A percentile compares a stretch with the other conserved stretches of the same genome.
Evolutionary conservation across 1,140 invertebrate species (phyloP).

Genomic region (Drosophila miranda): DNA sequence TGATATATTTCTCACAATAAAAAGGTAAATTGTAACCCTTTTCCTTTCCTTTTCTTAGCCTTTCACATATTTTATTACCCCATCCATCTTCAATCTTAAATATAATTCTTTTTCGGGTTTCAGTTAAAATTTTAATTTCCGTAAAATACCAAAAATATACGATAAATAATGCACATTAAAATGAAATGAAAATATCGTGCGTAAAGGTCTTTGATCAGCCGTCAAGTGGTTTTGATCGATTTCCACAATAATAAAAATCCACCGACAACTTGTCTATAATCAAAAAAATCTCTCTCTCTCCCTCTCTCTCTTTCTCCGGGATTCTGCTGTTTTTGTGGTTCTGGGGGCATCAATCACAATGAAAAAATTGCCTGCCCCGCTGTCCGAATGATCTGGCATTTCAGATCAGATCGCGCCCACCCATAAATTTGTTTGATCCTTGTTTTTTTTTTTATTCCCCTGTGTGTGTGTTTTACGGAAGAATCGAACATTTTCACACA

Average conservation of each 20-base stretch:
- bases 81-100: not conserved
- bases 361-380: slow-evolving; percentile 35
- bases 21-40: no score
- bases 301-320: not conserved
- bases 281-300: slow-evolving; percentile 47
- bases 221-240: slow-evolving; percentile 77
- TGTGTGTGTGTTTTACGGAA: slow-evolving; percentile 55
- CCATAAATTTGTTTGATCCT: slow-evolving; percentile 80
- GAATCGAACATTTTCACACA: slow-evolving; percentile 74
- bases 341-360: slow-evolving; percentile 62
- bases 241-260: slow-evolving; percentile 71
- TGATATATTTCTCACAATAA: no score
- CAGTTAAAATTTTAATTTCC: slow-evolving; percentile 6
- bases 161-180: slow-evolving; percentile 56
- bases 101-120: not conserved
- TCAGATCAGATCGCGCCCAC: slow-evolving; percentile 48
- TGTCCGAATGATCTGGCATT: slow-evolving; percentile 18
- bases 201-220: slow-evolving; percentile 64
- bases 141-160: slow-evolving; percentile 31
- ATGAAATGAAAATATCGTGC: slow-evolving; percentile 14
- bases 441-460: slow-evolving; percentile 33
- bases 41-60: no score
- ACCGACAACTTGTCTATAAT: slow-evolving; percentile 75
- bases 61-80: no score
- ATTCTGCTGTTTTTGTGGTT: slow-evolving; percentile 55